Evolutionary conservation across 2,797 vertebrate species (phyloP), one percentile per base, ranked within the genome.

Genomic region (Ibycter americanus): DNA sequence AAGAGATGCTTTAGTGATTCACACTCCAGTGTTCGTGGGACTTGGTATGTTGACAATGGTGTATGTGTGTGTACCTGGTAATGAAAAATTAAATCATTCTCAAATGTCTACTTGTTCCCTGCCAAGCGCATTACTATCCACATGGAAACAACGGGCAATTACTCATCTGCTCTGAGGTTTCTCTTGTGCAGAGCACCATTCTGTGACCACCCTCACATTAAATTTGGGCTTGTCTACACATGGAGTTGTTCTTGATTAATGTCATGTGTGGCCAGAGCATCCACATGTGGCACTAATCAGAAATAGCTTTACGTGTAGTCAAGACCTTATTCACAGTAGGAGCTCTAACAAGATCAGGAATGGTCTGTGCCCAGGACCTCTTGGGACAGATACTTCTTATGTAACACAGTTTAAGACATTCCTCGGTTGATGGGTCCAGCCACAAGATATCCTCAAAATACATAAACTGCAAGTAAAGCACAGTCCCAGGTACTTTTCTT

Each of bases 181-280:
- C 46, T 88, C 42, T 58, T 5, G 9, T 81, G 34, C 26, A 86
- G 34, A 93, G 66, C 62, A 62, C 77, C 54, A 51, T 86, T 87
- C 76, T 72, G 54, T 95, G 91, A 94, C 83, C 87, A 95, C 91
- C 70, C 42, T 90, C 80, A 88, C 77, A 59, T 88, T 93, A 91
- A 95, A 83, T 93, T 79, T 79, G 70, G 94, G 68, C 83, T 93
- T 97, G 66, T 91, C 91, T 91, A 86, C 85, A 91, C 62, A 27
- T 17, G 29, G 17, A 82, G 62, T 42, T 86, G 65, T 79, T 94
- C 87, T 71, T 91, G 89, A 95, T 95, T 89, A 90, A 91, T 88
- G 61, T 83, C 89, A 81, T 72, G 42, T 90, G 91, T 91, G 89
- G 51, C 77, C 91, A 88, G 38, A 79, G 83, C 49, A 93, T 72